Base-by-base conservation (phyloP, 2,888 invertebrate genomes). In the Azorinus chamasolen region DNA sequence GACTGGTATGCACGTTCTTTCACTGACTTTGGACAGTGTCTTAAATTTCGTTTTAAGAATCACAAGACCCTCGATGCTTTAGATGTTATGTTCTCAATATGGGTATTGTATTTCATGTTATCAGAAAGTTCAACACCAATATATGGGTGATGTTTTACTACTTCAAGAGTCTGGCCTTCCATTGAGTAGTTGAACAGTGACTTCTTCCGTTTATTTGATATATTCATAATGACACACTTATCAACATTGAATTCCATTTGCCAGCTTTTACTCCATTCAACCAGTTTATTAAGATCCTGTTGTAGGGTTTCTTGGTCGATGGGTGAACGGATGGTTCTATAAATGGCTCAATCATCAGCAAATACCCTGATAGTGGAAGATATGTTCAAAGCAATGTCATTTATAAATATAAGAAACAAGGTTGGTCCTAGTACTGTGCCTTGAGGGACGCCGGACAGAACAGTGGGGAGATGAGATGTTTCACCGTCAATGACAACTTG, bases 341-440 rank as follows among this genome's bases (percentile, higher is more conserved):
- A 55, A 18, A 55, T n/a, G 20, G 39, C 55, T 16, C 55, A 41
- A 32, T 55, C 41, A 39, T 39, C 55, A 5, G 55, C 55, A 22
- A 18, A 39, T 6, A 32, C 5, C 4, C 32, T 4, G 4, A 32
- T 32, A 32, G 32, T 32, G 10, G 32, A 32, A 32, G 32, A 32
- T 32, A 32, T 32, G 10, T 32, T 32, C 10, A 32, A 6, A 32
- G 32, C 32, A 32, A 32, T 32, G 32, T 32, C 50, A 50, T 50
- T 50, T 18, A 50, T 50, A 22, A 14, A 50, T 10, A 50, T 50
- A 14, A 50, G 4, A 20, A 50, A 50, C 20, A 50, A 50, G 10
- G 50, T 50, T 22, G 50, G 50, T 14, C 22, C 50, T 3, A 50
- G 50, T 5, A 24, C 24, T 22, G 50, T 22, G 3, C 50, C 24